A percentile compares a stretch with the other conserved stretches of the same genome.
Conservation (phyloP, 2,113 vertebrate genomes). For the human (Homo sapiens) region GRCh38 chr9:80826501-80827000, state of each 20-base stretch:
- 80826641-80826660: neutral
- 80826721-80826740: neutral
- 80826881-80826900: neutral
- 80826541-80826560: neutral
- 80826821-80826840: neutral
- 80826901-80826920: neutral
- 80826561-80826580: too few relatives aligned
- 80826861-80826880: neutral
- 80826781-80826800: neutral
- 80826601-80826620: neutral
- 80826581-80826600: neutral
- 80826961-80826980: neutral
- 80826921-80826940: neutral
- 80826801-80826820: neutral
- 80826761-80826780: neutral
- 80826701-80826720: neutral
- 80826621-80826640: neutral
- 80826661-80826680: neutral
- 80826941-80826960: neutral
- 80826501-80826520: neutral
- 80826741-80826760: neutral
- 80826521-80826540: neutral
- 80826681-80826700: too few relatives aligned
- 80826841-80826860: neutral
- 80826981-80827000: neutral